These are phyloP conservation scores for Setophaga kirtlandii DNA, from an alignment of 2,113 vertebrate species.

Conservation along the genomic window DNA sequence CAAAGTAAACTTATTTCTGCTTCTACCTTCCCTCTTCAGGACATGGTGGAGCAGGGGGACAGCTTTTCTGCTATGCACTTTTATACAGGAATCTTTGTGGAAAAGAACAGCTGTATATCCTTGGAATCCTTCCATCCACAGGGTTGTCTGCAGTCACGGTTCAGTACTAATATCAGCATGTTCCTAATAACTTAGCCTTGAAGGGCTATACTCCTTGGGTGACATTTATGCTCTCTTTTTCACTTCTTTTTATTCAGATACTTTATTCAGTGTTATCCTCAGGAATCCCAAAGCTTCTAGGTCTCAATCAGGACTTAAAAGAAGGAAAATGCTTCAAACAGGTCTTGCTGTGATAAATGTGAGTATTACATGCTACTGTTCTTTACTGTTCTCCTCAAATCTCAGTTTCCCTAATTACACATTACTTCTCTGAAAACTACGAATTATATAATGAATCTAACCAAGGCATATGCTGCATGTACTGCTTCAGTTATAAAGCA, in stretches of 20 bases:
- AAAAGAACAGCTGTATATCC: not conserved
- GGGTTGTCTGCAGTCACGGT: not conserved
- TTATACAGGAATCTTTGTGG: not conserved
- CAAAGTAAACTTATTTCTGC: constrained; percentile 19
- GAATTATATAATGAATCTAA: not conserved
- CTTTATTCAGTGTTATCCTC: not conserved
- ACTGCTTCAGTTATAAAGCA: not conserved
- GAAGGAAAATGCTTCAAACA: not conserved
- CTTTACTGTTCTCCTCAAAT: not conserved
- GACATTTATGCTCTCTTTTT: not conserved
- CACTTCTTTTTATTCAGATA: not conserved
- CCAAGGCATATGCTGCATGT: not conserved
- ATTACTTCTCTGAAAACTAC: not conserved
- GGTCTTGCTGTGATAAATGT: not conserved
- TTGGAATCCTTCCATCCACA: not conserved
- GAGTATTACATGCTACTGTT: not conserved
- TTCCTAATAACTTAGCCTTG: not conserved
- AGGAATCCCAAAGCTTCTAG: not conserved
- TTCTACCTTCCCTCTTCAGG: not conserved
- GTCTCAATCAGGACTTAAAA: not conserved
- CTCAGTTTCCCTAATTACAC: not conserved
- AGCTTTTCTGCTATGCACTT: not conserved
- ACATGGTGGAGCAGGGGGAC: not conserved
- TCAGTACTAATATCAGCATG: not conserved
- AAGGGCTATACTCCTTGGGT: not conserved